Evolutionary conservation across 2,888 invertebrate genomes (phyloP), one percentile per base, ranked within the genome.

Genomic region (Agriopis leucophaearia): DNA sequence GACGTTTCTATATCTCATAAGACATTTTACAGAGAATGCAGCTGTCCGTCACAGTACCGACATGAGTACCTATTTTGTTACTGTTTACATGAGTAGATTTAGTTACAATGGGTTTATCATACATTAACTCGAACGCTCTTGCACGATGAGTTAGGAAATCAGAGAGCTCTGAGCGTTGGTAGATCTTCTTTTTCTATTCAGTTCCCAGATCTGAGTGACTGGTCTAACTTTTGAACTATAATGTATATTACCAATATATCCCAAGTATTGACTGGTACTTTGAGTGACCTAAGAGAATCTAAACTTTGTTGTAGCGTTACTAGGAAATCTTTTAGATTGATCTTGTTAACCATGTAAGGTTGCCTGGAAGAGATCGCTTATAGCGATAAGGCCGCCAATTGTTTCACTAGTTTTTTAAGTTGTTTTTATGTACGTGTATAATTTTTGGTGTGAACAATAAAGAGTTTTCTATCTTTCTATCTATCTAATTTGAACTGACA

Each of bases 171-270:
- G 12, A 51, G 35, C 6, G 13, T 51, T 12, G 51, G 51, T 12
- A 51, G 12, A 5, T 35, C 35, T 13, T 35, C 7, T 51, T 35
- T 27, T 27, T 3, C 35, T 10, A 27, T 51, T 27, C 3, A 51
- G 27, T 27, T 51, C 51, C 51, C 51, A 51, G 51, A 51, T 51
- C 51, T 51, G 51, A 51, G 51, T 4, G 13, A 13, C 51, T 51
- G 51, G 8, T 51, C 51, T 51, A 51, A n/a, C 10, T 51, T 51
- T 35, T 51, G 51, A 10, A 13, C 13, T 10, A 51, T 51, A 1
- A 35, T 13, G 15, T 51, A 51, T 12, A 51, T 51, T 27, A 51
- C 13, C 3, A 51, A 35, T n/a, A 51, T n/a, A 51, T 35, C 51
- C 51, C 51, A 51, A 4, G 13, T 35, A 13, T 13, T n/a, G 7